Base-by-base conservation (phyloP, 2,797 vertebrate species). In the Phoeniculus purpureus region DNA sequence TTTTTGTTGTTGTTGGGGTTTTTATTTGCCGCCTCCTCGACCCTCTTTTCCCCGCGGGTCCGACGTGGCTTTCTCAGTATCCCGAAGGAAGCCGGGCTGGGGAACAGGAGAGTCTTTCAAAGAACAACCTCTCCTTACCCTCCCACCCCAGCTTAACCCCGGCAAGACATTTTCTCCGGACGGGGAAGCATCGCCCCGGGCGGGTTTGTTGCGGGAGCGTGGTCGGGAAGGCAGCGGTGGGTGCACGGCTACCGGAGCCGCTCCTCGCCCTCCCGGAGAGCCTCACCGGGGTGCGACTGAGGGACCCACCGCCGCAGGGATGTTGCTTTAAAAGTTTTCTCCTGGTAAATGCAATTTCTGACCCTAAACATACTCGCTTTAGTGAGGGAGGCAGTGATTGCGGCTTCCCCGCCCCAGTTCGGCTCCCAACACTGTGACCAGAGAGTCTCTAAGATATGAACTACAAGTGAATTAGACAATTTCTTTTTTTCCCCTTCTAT, bases 391-490 rank as follows among this genome's bases (percentile, higher is more conserved):
- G 50, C 11, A 2, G 45, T 3, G 43, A 48, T 55, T 15, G 61
- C 27, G 3, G 51, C 37, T n/a, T 6, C 15, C 51, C 45, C 16
- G 48, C 13, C 6, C 4, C 3, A 2, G 2, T 70, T 62, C 56
- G 15, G 7, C 20, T 51, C 32, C 20, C 56, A 32, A 4, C 15
- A 2, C 17, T 37, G 60, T 1, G 1, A 27, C 50, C 2, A 3
- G 21, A 29, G 40, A 27, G 48, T 29, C 34, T 29, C 3, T 0
- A 3, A 64, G 27, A 51, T 52, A 12, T 5, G 48, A 12, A 75
- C 43, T 66, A 16, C 18, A 68, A 73, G 19, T 77, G 65, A 23
- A 0, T 0, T 3, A 37, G 50, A 17, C 16, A 31, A 12, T 9
- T 9, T 40, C 1, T 50, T 21, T 29, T 40, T 52, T 60, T 21